Conservation (phyloP, 2,113 vertebrate genomes). For the Hystrix brachyura region DNA sequence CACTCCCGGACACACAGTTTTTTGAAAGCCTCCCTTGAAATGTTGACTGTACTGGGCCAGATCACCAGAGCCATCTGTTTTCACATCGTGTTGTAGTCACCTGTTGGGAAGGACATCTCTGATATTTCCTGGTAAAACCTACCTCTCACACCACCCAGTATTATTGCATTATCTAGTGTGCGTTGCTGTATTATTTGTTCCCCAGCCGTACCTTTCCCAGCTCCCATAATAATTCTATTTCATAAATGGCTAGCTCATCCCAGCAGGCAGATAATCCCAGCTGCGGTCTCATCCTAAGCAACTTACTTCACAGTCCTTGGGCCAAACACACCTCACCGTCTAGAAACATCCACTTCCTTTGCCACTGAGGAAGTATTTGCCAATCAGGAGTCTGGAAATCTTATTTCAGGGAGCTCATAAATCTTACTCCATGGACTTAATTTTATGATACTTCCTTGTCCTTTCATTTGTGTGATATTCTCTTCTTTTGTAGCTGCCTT, state of each 20-base stretch:
- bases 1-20: background rate
- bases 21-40: background rate
- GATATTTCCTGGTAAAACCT: background rate
- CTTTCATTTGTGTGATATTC: background rate
- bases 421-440: background rate
- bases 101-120: background rate
- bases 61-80: background rate
- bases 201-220: background rate
- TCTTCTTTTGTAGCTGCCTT: constrained; percentile 8
- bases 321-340: background rate
- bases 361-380: background rate
- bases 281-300: background rate
- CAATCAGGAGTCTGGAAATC: background rate
- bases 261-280: background rate
- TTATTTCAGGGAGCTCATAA: background rate
- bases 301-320: background rate
- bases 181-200: background rate
- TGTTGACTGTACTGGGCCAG: background rate
- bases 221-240: background rate
- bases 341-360: background rate
- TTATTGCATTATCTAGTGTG: background rate
- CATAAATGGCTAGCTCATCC: background rate
- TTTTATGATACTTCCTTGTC: background rate
- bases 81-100: background rate
- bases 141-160: background rate